These are phyloP conservation scores for Macropis europaea DNA, from an alignment of 2,888 invertebrate species.

Conservation along the genomic window DNA sequence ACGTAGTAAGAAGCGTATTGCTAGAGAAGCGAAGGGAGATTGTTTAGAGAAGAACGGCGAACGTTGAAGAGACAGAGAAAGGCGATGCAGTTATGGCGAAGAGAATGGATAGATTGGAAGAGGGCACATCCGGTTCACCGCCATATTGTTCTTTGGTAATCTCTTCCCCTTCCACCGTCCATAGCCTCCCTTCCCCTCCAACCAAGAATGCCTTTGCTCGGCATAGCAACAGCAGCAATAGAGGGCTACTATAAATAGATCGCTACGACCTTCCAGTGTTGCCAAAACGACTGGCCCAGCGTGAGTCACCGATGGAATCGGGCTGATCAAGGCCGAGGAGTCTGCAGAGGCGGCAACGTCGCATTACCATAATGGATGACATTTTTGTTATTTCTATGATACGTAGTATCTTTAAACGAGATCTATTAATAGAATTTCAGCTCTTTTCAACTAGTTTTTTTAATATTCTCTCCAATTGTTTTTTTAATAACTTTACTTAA, in stretches of 20 bases:
- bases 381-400: not conserved
- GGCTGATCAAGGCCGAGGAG: constrained; percentile 62
- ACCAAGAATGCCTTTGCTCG: constrained; percentile 47
- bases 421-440: not conserved
- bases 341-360: constrained; percentile 62
- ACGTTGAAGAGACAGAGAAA: constrained; percentile 31
- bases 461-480: no score
- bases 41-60: not conserved
- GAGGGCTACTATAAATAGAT: constrained; percentile 74
- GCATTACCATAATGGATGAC: constrained; percentile 42
- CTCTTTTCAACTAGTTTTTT: not conserved
- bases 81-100: constrained; percentile 47
- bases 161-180: constrained; percentile 44
- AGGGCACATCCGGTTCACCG: constrained; percentile 59
- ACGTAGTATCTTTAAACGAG: not conserved
- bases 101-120: constrained; percentile 56
- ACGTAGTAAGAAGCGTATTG: not conserved
- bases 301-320: constrained; percentile 39
- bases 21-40: not conserved
- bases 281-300: constrained; percentile 73
- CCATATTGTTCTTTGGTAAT: constrained; percentile 63
- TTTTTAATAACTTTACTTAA: no score
- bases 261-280: constrained; percentile 68
- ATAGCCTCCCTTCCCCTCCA: constrained; percentile 34
- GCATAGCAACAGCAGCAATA: constrained; percentile 76